Evolutionary conservation across 53 echinoderm and acorn worm genomes (phyloP).

Genomic region (Echinometra lucunter): DNA sequence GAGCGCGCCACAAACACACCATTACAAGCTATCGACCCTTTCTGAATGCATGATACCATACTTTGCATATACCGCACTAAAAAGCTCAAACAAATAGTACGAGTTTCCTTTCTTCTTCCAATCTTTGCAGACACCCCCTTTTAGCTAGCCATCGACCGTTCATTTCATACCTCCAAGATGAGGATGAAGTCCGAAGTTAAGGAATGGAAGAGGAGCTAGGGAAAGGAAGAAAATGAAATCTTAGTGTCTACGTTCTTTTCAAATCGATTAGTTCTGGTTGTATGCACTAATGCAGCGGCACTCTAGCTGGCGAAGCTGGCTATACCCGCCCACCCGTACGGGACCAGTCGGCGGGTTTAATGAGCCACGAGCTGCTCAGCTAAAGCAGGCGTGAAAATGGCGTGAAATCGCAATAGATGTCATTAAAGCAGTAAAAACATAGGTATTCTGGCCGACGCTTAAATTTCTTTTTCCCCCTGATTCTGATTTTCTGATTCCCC

Average conservation of each 20-base stretch:
- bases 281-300: conserved; percentile 70
- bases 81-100: conserved; percentile 53
- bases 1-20: conserved; percentile 4
- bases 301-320: conserved; percentile 16
- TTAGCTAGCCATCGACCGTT: conserved; percentile 41
- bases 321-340: conserved; percentile 60
- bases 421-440: conserved; percentile 55
- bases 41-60: conserved; percentile 38
- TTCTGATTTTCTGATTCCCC: conserved; percentile 2
- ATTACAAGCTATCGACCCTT: conserved; percentile 38
- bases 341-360: conserved; percentile 65
- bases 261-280: conserved; percentile 64
- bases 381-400: conserved; percentile 71
- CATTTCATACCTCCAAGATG: conserved; percentile 26
- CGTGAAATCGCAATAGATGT: conserved; percentile 59
- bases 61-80: conserved; percentile 46
- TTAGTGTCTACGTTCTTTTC: conserved; percentile 50
- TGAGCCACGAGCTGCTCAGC: conserved; percentile 52
- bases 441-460: conserved; percentile 46
- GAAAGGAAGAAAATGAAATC: conserved; percentile 42
- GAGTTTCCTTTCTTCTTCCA: conserved; percentile 55
- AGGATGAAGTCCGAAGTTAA: background rate
- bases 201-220: background rate
- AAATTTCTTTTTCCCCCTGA: conserved; percentile 46
- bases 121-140: conserved; percentile 41